Percentiles rank a stretch among this genome's conserved stretches.
phyloP scores from a whole-genome alignment of 2,888 invertebrate genomes.

The Cyrtodaria siliqua region DNA sequence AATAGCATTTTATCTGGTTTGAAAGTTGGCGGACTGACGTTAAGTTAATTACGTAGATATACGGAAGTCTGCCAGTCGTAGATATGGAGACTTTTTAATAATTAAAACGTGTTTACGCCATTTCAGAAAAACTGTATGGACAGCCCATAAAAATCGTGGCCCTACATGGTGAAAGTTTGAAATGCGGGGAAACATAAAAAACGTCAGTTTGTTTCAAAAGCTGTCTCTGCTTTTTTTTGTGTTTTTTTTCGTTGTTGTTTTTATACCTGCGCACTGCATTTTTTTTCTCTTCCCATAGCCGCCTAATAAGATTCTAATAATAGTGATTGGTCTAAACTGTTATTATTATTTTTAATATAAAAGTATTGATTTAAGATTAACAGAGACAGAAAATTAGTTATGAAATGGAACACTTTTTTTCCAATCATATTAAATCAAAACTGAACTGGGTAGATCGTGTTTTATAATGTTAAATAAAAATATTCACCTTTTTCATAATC shows the following conservation, averaged over 20 bases:
- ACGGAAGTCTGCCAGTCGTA: slow-evolving; percentile 25
- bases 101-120: slow-evolving; percentile 53
- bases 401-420: too few species aligned
- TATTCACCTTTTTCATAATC: slow-evolving; percentile 77
- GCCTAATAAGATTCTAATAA: too few species aligned
- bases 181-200: not conserved
- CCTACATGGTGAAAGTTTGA: not conserved
- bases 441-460: too few species aligned
- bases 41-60: slow-evolving; percentile 52
- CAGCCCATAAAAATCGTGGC: not conserved
- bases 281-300: too few species aligned
- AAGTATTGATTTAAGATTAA: too few species aligned
- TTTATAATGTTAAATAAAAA: too few species aligned
- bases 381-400: too few species aligned
- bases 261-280: too few species aligned
- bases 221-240: not conserved
- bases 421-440: too few species aligned
- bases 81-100: slow-evolving; percentile 52
- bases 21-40: slow-evolving; percentile 26
- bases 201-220: slow-evolving; percentile 4
- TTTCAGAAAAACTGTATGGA: not conserved
- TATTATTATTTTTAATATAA: too few species aligned
- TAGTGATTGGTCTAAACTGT: too few species aligned
- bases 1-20: slow-evolving; percentile 37
- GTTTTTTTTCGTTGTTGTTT: too few species aligned